These are phyloP conservation scores for Pheosia gnoma DNA, from an alignment of 2,888 invertebrate genomes.

Conservation along the genomic window DNA sequence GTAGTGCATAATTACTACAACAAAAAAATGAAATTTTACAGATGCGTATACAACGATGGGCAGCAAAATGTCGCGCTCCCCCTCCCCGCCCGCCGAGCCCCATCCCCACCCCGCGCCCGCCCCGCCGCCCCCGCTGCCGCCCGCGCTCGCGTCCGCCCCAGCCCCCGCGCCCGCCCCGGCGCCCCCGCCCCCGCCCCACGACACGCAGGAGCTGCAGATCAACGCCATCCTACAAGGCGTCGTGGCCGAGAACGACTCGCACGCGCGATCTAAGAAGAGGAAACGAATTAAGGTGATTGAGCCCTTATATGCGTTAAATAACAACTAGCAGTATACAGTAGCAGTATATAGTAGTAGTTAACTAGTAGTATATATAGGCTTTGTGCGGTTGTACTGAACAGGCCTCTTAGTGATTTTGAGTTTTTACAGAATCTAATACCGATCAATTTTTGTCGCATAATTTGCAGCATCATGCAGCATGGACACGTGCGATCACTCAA, in stretches of 20 bases:
- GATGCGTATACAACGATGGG: slow-evolving; percentile 80
- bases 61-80: slow-evolving; percentile 69
- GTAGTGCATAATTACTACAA: too few relatives aligned
- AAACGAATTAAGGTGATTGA: slow-evolving; percentile 48
- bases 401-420: too few relatives aligned
- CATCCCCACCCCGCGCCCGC: background rate
- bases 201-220: slow-evolving; percentile 76
- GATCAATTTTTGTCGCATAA: too few relatives aligned
- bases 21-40: slow-evolving; percentile 35
- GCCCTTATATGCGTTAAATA: too few relatives aligned
- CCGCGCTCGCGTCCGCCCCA: slow-evolving; percentile 36
- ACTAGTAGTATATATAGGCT: too few relatives aligned
- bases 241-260: slow-evolving; percentile 70
- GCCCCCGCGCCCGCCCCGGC: slow-evolving; percentile 36
- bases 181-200: slow-evolving; percentile 42
- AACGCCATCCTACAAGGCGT: slow-evolving; percentile 78
- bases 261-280: slow-evolving; percentile 63
- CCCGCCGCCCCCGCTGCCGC: slow-evolving; percentile 46
- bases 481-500: too few relatives aligned
- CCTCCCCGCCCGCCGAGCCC: slow-evolving; percentile 47
- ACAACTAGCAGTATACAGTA: too few relatives aligned
- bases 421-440: too few relatives aligned
- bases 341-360: too few relatives aligned
- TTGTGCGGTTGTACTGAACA: too few relatives aligned
- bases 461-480: too few relatives aligned